Evolutionary conservation across 2,113 vertebrate genomes (phyloP), one percentile per base, ranked within the genome.

Genomic region (Chaetops frenatus): DNA sequence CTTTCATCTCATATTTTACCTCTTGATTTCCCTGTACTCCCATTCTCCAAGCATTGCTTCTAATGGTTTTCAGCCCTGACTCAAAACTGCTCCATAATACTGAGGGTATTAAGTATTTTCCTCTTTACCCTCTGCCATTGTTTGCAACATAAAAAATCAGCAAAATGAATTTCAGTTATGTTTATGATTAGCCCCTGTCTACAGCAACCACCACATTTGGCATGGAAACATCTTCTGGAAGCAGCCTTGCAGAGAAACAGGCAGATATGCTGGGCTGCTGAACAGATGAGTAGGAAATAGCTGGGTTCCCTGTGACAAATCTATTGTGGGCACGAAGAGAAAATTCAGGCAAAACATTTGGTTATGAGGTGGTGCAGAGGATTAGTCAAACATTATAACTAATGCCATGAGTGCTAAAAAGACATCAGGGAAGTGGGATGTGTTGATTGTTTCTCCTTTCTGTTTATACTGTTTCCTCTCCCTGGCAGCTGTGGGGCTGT

Each of bases 391-490:
- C 25, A 18, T 86, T 96, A 86, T 97, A 98, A 98, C 98, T 98
- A 98, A 98, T 95, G 97, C 95, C 97, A 94, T 88, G 57, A 86
- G 96, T 81, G 61, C 95, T 96, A 96, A 97, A 97, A 97, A 97
- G 97, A 89, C 97, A 84, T 97, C 80, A 87, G 97, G 98, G 97
- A 98, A 96, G 95, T 84, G 71, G 48, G 29, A 57, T 88, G 42
- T 97, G 98, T 97, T 98, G 98, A 97, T 98, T 98, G 97, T 98
- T 97, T 97, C 96, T 98, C 95, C 92, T 95, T 96, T 98, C 97
- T 98, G 97, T 98, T 98, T 97, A 69, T 97, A 81, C 95, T 94
- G 66, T 97, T 97, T 97, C 87, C 96, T 96, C 45, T 89, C 91
- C 96, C 98, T 96, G 94, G 90, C 97, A 97, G 97, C 97, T 97